These are phyloP conservation scores for Phrynocephalus guinanensis DNA, from an alignment of 2,797 vertebrate genomes.

Conservation along the genomic window DNA sequence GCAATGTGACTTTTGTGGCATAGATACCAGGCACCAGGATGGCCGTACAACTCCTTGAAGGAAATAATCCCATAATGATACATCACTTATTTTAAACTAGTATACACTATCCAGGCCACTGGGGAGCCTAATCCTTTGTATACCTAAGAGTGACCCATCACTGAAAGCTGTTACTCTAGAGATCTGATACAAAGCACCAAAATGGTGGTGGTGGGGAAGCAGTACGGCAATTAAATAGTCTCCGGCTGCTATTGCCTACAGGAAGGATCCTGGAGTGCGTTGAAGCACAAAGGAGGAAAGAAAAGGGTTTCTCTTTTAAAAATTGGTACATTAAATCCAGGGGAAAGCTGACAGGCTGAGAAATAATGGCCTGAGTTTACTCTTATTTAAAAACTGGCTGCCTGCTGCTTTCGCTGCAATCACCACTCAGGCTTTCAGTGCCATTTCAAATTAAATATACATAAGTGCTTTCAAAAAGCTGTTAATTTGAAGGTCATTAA, in stretches of 20 bases:
- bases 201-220: background rate
- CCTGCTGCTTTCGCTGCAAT: conserved; percentile 77
- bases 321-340: conserved; percentile 62
- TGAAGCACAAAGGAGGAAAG: conserved; percentile 46
- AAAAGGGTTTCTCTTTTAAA: conserved; percentile 33
- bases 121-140: conserved; percentile 26
- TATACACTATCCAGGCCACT: background rate
- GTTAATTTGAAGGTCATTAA: conserved; percentile 85
- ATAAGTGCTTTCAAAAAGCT: conserved; percentile 80
- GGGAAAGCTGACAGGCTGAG: conserved; percentile 70
- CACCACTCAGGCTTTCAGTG: conserved; percentile 74
- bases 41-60: conserved; percentile 6
- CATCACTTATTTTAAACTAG: background rate
- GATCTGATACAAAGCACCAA: conserved; percentile 3
- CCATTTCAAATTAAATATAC: conserved; percentile 84
- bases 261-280: conserved; percentile 50
- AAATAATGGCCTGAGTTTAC: conserved; percentile 74
- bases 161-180: conserved; percentile 15
- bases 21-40: background rate
- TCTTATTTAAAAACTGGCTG: conserved; percentile 79
- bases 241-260: conserved; percentile 41
- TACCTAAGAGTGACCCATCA: conserved; percentile 14
- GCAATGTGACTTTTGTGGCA: background rate
- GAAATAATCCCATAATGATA: conserved; percentile 9
- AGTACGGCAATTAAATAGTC: conserved; percentile 32